These are phyloP conservation scores for Craseonycteris thonglongyai DNA, from an alignment of 2,113 vertebrate genomes.

Conservation along the genomic window DNA sequence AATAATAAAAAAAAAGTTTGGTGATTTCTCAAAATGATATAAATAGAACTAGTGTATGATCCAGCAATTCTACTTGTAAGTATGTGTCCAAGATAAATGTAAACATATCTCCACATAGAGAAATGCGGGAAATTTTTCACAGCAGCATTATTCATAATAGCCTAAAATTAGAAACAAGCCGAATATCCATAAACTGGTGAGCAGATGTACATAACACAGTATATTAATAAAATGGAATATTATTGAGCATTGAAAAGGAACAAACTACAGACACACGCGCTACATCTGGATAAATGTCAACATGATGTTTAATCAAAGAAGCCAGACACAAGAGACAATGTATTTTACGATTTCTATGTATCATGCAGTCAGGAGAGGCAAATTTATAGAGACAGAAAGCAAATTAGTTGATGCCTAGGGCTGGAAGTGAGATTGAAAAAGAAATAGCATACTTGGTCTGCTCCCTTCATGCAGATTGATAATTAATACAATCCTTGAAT, in stretches of 20 bases:
- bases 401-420: neutral
- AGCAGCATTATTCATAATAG: neutral
- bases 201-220: accelerated
- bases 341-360: neutral
- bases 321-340: neutral
- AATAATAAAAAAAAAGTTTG: too few relatives aligned
- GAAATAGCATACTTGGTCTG: neutral
- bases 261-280: accelerated
- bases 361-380: neutral
- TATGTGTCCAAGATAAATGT: neutral
- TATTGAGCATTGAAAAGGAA: neutral
- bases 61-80: neutral
- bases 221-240: neutral
- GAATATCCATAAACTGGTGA: neutral
- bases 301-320: neutral
- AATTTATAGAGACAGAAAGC: neutral
- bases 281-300: neutral
- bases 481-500: neutral
- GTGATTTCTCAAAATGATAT: neutral
- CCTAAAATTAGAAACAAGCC: neutral
- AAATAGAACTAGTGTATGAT: neutral
- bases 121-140: neutral
- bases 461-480: neutral
- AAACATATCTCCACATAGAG: neutral
- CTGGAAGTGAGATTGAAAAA: neutral